Conservation (phyloP, 2,888 invertebrate genomes). For the Eupithecia abbreviata region DNA sequence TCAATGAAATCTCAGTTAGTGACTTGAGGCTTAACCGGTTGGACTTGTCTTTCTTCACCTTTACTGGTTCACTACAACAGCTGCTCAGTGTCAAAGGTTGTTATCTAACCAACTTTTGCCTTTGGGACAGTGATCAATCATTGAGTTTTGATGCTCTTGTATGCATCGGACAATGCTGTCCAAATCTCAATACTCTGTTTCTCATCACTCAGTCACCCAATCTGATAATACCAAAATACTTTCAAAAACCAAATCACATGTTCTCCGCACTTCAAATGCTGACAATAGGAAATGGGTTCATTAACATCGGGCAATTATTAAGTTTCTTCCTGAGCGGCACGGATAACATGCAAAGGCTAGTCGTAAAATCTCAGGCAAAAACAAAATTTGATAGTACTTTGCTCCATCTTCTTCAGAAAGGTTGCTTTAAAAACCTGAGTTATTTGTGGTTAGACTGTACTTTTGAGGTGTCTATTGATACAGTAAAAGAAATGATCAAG, state of each 20-base stretch:
- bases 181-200: constrained; percentile 71
- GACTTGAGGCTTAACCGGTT: constrained; percentile 67
- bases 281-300: constrained; percentile 75
- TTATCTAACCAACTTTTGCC: constrained; percentile 75
- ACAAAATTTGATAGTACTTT: constrained; percentile 69
- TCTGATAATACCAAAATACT: constrained; percentile 68
- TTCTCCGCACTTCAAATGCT: constrained; percentile 68
- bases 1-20: constrained; percentile 71
- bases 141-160: constrained; percentile 70
- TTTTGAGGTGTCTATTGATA: constrained; percentile 70
- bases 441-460: constrained; percentile 79
- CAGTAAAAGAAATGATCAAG: constrained; percentile 69
- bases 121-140: constrained; percentile 77
- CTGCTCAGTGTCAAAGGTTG: constrained; percentile 70
- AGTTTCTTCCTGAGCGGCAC: constrained; percentile 73
- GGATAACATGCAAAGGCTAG: constrained; percentile 66
- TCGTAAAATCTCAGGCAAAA: constrained; percentile 75
- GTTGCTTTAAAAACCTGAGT: constrained; percentile 65
- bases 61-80: constrained; percentile 68
- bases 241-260: constrained; percentile 61
- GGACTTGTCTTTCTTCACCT: constrained; percentile 78
- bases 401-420: constrained; percentile 64
- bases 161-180: constrained; percentile 71
- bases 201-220: constrained; percentile 75
- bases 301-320: constrained; percentile 68